phyloP scores from a whole-genome alignment of 1,140 invertebrate genomes.

The Drosophila cardini region DNA sequence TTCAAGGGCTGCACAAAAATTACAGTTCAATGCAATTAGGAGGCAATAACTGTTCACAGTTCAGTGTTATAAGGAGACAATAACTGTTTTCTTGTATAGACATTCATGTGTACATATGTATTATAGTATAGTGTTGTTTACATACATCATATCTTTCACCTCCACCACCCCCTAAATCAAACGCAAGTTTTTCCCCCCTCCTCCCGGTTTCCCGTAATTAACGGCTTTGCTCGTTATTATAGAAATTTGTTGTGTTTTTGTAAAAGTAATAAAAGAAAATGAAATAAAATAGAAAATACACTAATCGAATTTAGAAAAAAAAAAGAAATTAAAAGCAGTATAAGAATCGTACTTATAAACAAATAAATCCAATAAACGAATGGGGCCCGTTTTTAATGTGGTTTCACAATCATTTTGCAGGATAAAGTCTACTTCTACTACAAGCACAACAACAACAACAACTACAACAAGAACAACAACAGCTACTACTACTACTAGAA shows the following conservation, averaged over 20 bases:
- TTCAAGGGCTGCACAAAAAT: conserved; percentile 13
- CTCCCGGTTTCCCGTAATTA: conserved; percentile 1
- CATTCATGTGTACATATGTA: neutral
- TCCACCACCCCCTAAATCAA: neutral
- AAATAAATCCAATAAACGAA: conserved; percentile 36
- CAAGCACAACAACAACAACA: conserved; percentile 78
- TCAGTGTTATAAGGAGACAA: conserved; percentile 12
- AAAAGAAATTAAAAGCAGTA: neutral
- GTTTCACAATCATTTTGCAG: conserved; percentile 85
- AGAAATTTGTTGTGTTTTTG: conserved; percentile 67
- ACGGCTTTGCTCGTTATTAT: conserved; percentile 5
- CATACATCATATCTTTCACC: conserved; percentile 25
- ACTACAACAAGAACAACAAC: conserved; percentile 60
- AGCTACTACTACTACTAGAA: conserved; percentile 78
- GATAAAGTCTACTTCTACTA: conserved; percentile 84
- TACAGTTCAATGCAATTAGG: conserved; percentile 5
- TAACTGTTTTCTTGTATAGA: neutral
- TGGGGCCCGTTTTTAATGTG: conserved; percentile 81
- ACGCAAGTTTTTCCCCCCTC: conserved; percentile 6
- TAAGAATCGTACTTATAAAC: conserved; percentile 10
- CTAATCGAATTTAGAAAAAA: conserved; percentile 12
- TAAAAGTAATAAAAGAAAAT: neutral
- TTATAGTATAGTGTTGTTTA: conserved; percentile 4
- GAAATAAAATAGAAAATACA: no score
- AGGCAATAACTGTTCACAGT: neutral